These are phyloP conservation scores for Ecliptopera silaceata DNA, from an alignment of 2,888 invertebrate genomes.

Conservation along the genomic window DNA sequence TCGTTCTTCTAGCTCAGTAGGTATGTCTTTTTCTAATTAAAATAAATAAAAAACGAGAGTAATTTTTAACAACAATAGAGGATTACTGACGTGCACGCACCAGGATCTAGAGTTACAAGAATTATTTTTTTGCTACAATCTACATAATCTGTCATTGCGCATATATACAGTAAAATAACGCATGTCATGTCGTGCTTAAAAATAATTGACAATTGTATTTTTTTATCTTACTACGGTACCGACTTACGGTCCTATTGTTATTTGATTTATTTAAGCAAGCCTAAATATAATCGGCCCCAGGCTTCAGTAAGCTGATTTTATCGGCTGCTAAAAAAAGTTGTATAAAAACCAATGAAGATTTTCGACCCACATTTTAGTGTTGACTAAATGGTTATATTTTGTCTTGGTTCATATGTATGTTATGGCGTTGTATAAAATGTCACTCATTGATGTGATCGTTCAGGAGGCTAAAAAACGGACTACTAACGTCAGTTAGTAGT, in stretches of 20 bases:
- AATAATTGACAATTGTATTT: slow-evolving; percentile 13
- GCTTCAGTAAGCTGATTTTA: too few species aligned
- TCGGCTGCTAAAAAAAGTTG: too few species aligned
- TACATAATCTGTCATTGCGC: neutral
- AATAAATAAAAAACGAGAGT: neutral
- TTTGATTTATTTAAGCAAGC: neutral
- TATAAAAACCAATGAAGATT: too few species aligned
- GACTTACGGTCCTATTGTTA: slow-evolving; percentile 8
- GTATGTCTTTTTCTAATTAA: too few species aligned
- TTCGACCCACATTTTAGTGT: too few species aligned
- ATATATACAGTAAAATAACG: neutral
- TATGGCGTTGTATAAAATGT: too few species aligned
- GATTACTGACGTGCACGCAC: slow-evolving; percentile 7
- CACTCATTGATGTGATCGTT: too few species aligned
- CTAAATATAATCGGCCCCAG: neutral
- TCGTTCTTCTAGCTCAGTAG: too few species aligned
- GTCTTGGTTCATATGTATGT: too few species aligned
- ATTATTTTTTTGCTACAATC: slow-evolving; percentile 8
- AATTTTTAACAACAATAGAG: neutral
- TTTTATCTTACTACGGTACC: slow-evolving; percentile 2
- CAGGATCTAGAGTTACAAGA: slow-evolving; percentile 15
- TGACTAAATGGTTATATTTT: too few species aligned
- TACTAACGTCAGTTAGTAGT: too few species aligned
- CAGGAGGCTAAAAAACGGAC: too few species aligned
- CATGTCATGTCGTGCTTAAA: slow-evolving; percentile 20